Base-by-base conservation (phyloP, 2,888 invertebrate species). In the Geotrupes spiniger region DNA sequence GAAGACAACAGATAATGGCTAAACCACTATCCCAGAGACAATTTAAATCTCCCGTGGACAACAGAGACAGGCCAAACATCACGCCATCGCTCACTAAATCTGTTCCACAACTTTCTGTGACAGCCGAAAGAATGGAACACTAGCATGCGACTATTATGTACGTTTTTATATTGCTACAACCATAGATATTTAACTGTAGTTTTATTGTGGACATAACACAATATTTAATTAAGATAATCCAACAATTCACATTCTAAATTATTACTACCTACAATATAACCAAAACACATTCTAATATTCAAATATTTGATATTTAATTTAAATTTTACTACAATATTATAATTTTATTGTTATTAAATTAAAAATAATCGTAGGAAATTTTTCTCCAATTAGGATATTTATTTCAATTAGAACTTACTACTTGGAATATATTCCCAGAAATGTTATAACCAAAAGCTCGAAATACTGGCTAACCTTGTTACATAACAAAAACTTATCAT, bases 81-180 rank as follows among this genome's bases (percentile, higher is more conserved):
- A 73, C 73, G 72, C 72, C 64, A 73, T 72, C 65, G 65, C 62
- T 63, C 64, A 70, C 67, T 73, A 72, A 72, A 73, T 72, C 69
- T 72, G 68, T 66, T 63, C 61, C 57, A 63, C 65, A 59, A 57
- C 59, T 62, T 64, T 65, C 65, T 60, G 63, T 61, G 64, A 68
- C 68, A 56, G 53, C 51, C 54, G 52, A 58, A 59, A 68, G 65
- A 64, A 71, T 70, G 65, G 65, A 63, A 62, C 57, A 58, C 58
- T 65, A 63, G 65, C 71, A 71, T 70, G 71, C 71, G 62, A 69
- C 53, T 48, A 42, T 14, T 42, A 41, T 53, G 37, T 43, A 50
- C 25, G 40, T 40, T 33, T 33, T 33, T 33, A 33, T 33, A 33
- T 33, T 15, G 14, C 9, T 33, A 33, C 33, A 33, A 33, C n/a